phyloP scores from a whole-genome alignment of 2,888 invertebrate genomes.

The Quadriops clusia region DNA sequence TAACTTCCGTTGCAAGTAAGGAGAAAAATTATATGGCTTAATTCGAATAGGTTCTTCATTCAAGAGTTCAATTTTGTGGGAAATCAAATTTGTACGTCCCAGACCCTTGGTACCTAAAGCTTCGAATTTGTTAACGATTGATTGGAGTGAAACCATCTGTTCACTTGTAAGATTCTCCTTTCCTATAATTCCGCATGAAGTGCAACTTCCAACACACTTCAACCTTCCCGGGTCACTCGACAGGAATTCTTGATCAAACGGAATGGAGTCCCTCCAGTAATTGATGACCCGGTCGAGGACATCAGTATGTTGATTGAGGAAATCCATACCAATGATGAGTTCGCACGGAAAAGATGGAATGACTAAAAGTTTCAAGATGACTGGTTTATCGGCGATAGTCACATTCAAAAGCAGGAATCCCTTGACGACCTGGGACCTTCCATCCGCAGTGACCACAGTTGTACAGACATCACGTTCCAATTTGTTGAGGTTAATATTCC shows the following conservation, averaged over 20 bases:
- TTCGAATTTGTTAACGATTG: too few species aligned
- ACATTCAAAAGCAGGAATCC: slow-evolving; percentile 1
- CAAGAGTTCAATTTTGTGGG: slow-evolving; percentile 10
- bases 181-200: too few species aligned
- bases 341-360: not conserved
- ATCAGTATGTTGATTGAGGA: slow-evolving; percentile 1
- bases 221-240: too few species aligned
- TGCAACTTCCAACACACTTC: too few species aligned
- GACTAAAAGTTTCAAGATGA: slow-evolving; percentile 1
- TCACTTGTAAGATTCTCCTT: not conserved
- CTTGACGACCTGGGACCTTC: not conserved
- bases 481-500: not conserved
- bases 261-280: too few species aligned
- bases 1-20: slow-evolving; percentile 5
- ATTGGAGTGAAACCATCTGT: too few species aligned
- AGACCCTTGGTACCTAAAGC: too few species aligned
- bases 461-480: not conserved
- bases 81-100: not conserved
- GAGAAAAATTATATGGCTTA: slow-evolving; percentile 13
- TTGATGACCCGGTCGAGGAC: too few species aligned
- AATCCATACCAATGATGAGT: slow-evolving; percentile 2
- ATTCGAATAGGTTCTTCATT: slow-evolving; percentile 11
- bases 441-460: slow-evolving; percentile 5
- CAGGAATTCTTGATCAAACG: too few species aligned
- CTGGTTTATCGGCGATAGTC: not conserved